phyloP scores from a whole-genome alignment of 2,888 invertebrate species.

The Nephrotoma flavescens region DNA sequence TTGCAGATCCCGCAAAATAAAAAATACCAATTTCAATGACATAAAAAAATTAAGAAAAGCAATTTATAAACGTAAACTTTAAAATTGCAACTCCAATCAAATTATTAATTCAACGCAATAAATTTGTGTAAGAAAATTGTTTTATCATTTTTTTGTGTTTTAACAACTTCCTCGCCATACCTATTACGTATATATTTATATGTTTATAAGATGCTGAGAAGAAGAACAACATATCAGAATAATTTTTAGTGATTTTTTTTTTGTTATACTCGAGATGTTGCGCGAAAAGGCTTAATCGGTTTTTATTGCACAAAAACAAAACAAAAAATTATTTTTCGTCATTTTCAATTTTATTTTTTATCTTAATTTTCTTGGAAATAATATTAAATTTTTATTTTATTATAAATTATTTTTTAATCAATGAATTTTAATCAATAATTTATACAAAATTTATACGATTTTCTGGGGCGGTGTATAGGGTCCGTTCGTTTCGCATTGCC shows the following conservation, averaged over 20 bases:
- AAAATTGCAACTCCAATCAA: neutral
- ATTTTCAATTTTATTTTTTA: neutral
- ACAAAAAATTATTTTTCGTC: neutral
- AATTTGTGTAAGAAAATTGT: neutral
- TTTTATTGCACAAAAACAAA: neutral
- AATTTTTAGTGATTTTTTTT: neutral
- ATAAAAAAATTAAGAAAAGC: neutral
- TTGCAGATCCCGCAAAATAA: neutral
- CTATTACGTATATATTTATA: no score
- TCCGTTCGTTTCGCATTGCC: neutral
- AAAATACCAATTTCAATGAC: neutral
- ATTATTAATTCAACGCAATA: neutral
- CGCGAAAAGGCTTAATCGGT: neutral
- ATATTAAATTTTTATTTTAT: neutral
- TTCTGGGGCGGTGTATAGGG: neutral
- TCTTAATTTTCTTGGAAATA: neutral
- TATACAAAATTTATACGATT: neutral
- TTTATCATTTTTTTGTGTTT: neutral
- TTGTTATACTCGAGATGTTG: neutral
- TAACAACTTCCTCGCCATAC: neutral
- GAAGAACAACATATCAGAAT: neutral
- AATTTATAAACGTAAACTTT: neutral
- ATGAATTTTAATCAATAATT: neutral
- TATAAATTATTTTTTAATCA: neutral
- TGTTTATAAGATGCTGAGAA: no score